Base-by-base conservation (phyloP, 2,888 invertebrate genomes). In the Meiosimyza decipiens region DNA sequence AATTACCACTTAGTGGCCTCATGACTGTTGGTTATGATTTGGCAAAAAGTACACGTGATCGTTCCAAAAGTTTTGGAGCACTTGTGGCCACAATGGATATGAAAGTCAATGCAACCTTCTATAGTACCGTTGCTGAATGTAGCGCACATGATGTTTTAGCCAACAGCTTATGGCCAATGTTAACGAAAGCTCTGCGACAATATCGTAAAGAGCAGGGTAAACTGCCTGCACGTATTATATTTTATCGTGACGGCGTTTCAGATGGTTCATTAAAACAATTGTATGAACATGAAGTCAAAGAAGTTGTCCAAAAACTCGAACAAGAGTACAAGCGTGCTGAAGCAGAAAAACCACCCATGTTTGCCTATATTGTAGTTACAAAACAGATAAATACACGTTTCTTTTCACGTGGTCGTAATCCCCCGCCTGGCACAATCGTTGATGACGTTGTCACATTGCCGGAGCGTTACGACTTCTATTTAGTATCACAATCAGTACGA, bases 241-340 rank as follows among this genome's bases (percentile, higher is more conserved):
- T 98, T 52, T 98, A 94, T 86, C 90, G 98, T 12, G 98, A 98
- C 86, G 98, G 97, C 16, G 97, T 98, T 0, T 95, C 97, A 1
- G 97, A 98, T 75, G 97, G 98, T 0, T 95, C 97, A 78, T 88
- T 97, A 3, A 90, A 91, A 0, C 92, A 92, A 72, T 95, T 98
- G 0, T 88, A 90, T 22, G 90, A 92, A 6, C 92, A 93, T 74
- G 98, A 98, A 87, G 92, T 96, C 51, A 86, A 88, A 73, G 87
- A 89, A 64, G 82, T 94, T 0, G 91, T 90, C 50, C 87, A 88
- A 6, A 89, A 89, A 40, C 82, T 95, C 0, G 79, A 84, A 0
- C 87, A 88, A 6, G 82, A 91, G 0, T 92, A 93, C 75, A 86
- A 85, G 1, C 87, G 85, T 4, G 86, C 85, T 77, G 79, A 87